phyloP scores from a whole-genome alignment of 2,113 vertebrate species.

The Paraplagusia blochii region DNA sequence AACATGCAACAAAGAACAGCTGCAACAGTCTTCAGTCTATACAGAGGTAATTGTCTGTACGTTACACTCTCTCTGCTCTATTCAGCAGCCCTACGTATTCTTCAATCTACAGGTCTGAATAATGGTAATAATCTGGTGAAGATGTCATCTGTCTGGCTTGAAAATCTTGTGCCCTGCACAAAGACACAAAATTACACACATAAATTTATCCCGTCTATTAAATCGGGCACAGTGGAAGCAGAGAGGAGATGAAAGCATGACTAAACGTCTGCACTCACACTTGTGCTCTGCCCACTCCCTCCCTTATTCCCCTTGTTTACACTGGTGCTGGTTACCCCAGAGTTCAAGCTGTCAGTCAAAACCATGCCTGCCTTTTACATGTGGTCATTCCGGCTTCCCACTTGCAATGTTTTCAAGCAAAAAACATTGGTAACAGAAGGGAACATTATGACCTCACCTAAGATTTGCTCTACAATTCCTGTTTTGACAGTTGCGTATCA shows the following conservation, averaged over 20 bases:
- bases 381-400: constrained; percentile 38
- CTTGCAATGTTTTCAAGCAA: constrained; percentile 18
- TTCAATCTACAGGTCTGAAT: constrained; percentile 20
- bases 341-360: constrained; percentile 51
- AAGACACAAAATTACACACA: constrained; percentile 4
- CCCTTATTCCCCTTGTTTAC: constrained; percentile 52
- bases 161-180: background rate
- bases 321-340: constrained; percentile 23
- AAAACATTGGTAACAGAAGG: constrained; percentile 40
- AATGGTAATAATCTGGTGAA: constrained; percentile 19
- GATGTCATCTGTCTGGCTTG: constrained; percentile 13
- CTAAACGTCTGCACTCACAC: constrained; percentile 10
- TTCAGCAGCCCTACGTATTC: constrained; percentile 27
- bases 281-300: constrained; percentile 4
- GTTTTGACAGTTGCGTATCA: constrained; percentile 20
- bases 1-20: constrained; percentile 46
- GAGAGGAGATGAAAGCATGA: constrained; percentile 6
- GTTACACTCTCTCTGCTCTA: constrained; percentile 4
- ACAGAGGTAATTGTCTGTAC: constrained; percentile 34
- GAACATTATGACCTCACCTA: constrained; percentile 14
- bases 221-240: constrained; percentile 9
- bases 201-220: constrained; percentile 1
- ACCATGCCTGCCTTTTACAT: constrained; percentile 40
- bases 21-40: constrained; percentile 27
- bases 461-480: constrained; percentile 26